A percentile compares a stretch with the other conserved stretches of the same genome.
phyloP scores from a whole-genome alignment of 2,888 invertebrate species.

The Gastracanthus pulcherrimus region DNA sequence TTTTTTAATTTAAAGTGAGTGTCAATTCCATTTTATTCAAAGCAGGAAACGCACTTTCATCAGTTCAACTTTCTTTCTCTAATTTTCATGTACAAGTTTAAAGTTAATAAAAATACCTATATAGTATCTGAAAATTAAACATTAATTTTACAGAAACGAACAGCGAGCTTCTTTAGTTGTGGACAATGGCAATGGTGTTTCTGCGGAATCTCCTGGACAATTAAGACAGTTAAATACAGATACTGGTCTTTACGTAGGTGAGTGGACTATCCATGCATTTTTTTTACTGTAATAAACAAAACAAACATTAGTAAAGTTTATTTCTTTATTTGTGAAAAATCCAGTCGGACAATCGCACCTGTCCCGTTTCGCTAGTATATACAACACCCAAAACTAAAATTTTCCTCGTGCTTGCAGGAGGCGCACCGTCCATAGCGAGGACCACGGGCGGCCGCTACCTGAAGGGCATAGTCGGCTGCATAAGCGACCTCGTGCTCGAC shows the following conservation, averaged over 20 bases:
- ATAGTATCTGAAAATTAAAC: not conserved
- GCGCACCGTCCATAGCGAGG: slow-evolving; percentile 87
- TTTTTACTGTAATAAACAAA: not conserved
- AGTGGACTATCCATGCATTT: slow-evolving; percentile 64
- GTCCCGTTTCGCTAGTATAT: too few relatives aligned
- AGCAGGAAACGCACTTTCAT: too few relatives aligned
- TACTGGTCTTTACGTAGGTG: slow-evolving; percentile 93
- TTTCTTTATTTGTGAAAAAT: not conserved
- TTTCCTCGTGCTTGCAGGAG: slow-evolving; percentile 83
- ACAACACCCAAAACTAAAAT: not conserved
- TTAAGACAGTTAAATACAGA: slow-evolving; percentile 91
- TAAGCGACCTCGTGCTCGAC: slow-evolving; percentile 89
- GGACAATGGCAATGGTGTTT: slow-evolving; percentile 90
- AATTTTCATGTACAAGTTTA: too few relatives aligned
- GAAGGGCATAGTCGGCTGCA: slow-evolving; percentile 89
- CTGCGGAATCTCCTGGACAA: slow-evolving; percentile 90
- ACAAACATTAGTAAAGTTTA: too few relatives aligned
- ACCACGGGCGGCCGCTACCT: slow-evolving; percentile 86
- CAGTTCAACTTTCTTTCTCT: too few relatives aligned
- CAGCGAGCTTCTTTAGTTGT: slow-evolving; percentile 92
- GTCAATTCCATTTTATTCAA: too few relatives aligned
- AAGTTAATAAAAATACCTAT: too few relatives aligned
- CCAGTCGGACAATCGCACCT: too few relatives aligned
- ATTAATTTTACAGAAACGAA: slow-evolving; percentile 83
- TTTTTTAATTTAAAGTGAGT: too few relatives aligned